phyloP scores from a whole-genome alignment of 2,888 invertebrate genomes.

The Neocrepidodera transversa region DNA sequence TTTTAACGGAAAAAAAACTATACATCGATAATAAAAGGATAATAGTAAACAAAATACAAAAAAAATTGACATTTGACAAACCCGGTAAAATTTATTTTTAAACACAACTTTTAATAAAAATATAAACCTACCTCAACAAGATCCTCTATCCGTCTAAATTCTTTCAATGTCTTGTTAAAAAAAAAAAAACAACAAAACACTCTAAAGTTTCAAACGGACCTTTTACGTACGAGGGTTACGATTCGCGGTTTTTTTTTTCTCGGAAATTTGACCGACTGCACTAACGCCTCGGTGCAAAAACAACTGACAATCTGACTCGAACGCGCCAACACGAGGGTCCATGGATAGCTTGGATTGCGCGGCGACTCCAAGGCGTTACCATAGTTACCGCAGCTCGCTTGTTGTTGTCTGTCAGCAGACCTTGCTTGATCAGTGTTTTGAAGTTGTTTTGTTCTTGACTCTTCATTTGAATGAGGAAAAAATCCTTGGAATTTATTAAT shows the following conservation, averaged over 20 bases:
- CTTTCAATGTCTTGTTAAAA: constrained; percentile 30
- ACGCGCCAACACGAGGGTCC: constrained; percentile 1
- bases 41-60: no score
- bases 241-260: constrained; percentile 27
- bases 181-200: constrained; percentile 29
- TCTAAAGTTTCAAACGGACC: constrained; percentile 33
- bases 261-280: constrained; percentile 53
- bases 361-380: constrained; percentile 37
- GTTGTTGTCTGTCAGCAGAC: constrained; percentile 23
- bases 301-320: constrained; percentile 43
- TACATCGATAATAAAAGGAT: no score
- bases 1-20: no score
- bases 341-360: background rate
- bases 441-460: constrained; percentile 16
- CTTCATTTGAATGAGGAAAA: constrained; percentile 22
- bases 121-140: constrained; percentile 7
- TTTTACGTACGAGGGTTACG: constrained; percentile 6
- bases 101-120: background rate
- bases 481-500: constrained; percentile 23
- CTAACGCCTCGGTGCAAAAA: constrained; percentile 54
- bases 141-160: constrained; percentile 22
- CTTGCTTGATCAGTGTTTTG: constrained; percentile 15
- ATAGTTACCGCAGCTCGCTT: constrained; percentile 29
- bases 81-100: background rate
- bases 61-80: background rate